Evolutionary conservation across 1,140 invertebrate genomes (phyloP).

Genomic region (Temnothorax curvispinosus): DNA sequence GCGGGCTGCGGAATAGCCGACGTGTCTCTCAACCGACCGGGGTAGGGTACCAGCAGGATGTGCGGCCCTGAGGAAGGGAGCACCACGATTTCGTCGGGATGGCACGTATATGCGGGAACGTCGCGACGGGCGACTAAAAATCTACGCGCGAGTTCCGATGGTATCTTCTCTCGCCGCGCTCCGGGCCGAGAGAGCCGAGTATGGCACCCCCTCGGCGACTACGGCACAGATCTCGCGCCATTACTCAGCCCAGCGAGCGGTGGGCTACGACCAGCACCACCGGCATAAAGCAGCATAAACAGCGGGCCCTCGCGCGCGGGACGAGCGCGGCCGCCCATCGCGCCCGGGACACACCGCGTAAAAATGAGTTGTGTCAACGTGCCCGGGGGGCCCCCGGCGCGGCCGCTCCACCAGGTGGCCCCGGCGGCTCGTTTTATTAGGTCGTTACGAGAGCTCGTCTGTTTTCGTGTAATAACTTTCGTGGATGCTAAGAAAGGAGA

Average conservation of each 20-base stretch:
- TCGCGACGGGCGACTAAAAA: constrained; percentile 70
- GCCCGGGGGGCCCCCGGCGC: constrained; percentile 74
- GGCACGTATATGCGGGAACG: constrained; percentile 62
- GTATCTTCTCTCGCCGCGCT: constrained; percentile 64
- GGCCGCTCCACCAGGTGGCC: constrained; percentile 79
- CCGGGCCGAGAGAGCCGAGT: neutral
- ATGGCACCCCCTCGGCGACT: constrained; percentile 59
- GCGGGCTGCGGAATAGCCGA: neutral
- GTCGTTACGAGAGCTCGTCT: constrained; percentile 57
- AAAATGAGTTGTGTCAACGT: constrained; percentile 85
- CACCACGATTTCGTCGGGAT: constrained; percentile 57
- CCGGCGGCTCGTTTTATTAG: constrained; percentile 74
- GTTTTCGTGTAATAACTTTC: constrained; percentile 52
- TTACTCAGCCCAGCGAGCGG: constrained; percentile 76
- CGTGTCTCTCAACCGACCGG: neutral
- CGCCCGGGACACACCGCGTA: constrained; percentile 83
- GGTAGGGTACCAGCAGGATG: constrained; percentile 36
- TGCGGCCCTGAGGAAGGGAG: constrained; percentile 42
- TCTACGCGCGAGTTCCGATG: constrained; percentile 60
- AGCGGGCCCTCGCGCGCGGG: constrained; percentile 69
- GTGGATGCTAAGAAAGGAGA: neutral
- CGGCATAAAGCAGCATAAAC: constrained; percentile 32
- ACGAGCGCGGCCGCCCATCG: constrained; percentile 80
- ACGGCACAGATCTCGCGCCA: constrained; percentile 80
- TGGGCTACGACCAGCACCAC: constrained; percentile 39